Evolutionary conservation across 2,888 invertebrate genomes (phyloP).

Genomic region (Parnassius glacialis): DNA sequence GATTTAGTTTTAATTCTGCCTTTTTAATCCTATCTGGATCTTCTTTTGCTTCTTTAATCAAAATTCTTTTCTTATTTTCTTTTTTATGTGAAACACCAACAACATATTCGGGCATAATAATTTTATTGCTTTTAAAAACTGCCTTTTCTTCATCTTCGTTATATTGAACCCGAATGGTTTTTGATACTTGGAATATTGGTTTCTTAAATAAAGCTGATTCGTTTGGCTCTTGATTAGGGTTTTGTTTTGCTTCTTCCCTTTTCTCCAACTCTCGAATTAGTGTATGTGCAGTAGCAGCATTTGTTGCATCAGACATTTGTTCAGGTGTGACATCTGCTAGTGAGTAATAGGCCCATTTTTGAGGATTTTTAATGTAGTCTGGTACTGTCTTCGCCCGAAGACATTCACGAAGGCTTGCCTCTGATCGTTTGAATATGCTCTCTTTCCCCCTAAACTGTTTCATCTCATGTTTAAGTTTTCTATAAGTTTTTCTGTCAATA

Average conservation of each 20-base stretch:
- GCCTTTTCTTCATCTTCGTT: conserved; percentile 51
- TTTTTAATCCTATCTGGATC: conserved; percentile 41
- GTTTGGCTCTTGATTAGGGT: conserved; percentile 50
- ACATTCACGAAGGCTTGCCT: conserved; percentile 82
- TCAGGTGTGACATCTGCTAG: conserved; percentile 87
- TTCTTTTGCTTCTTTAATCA: conserved; percentile 29
- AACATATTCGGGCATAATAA: conserved; percentile 91
- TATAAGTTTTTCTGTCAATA: conserved; percentile 58
- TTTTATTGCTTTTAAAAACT: conserved; percentile 84
- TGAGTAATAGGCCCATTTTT: conserved; percentile 91
- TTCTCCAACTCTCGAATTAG: conserved; percentile 86
- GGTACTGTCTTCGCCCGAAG: conserved; percentile 67
- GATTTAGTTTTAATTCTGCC: conserved; percentile 66
- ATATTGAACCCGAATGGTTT: conserved; percentile 48
- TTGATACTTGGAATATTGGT: conserved; percentile 63
- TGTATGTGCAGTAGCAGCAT: conserved; percentile 88
- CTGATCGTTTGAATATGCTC: conserved; percentile 89
- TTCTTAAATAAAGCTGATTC: conserved; percentile 61
- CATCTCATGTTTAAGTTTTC: conserved; percentile 73
- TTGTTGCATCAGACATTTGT: conserved; percentile 89
- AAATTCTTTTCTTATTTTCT: conserved; percentile 56
- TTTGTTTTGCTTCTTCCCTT: conserved; percentile 48
- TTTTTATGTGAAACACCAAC: conserved; percentile 84
- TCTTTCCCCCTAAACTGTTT: conserved; percentile 85
- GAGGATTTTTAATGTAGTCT: conserved; percentile 85